A percentile compares a stretch with the other conserved stretches of the same genome.
phyloP scores from a whole-genome alignment of 2,113 vertebrate species.

The Thinocorus orbignyianus region DNA sequence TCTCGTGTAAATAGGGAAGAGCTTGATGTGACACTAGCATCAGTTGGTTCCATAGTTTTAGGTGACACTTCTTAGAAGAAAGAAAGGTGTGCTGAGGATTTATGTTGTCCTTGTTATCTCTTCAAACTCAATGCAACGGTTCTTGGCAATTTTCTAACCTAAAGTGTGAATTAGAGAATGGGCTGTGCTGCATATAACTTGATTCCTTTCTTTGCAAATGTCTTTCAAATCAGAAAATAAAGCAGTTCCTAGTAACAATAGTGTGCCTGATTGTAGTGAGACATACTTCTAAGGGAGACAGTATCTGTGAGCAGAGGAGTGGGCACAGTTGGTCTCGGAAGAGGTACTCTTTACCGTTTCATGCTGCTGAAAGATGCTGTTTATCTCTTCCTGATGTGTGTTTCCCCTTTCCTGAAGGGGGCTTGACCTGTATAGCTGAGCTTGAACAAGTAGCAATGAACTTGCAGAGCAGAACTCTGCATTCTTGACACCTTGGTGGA shows the following conservation, averaged over 20 bases:
- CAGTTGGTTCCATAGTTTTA: not conserved
- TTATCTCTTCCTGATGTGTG: not conserved
- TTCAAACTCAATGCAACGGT: not conserved
- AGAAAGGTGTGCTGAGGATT: not conserved
- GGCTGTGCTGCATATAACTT: not conserved
- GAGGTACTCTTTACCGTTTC: not conserved
- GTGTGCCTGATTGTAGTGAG: not conserved
- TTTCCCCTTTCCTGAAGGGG: not conserved
- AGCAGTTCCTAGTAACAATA: not conserved
- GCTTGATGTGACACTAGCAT: not conserved
- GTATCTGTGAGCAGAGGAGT: not conserved
- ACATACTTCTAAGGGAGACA: not conserved
- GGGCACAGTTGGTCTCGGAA: not conserved
- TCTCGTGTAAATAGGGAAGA: not conserved
- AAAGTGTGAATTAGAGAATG: not conserved
- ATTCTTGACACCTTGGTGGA: not conserved
- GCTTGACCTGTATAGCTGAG: not conserved
- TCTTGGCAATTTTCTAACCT: not conserved
- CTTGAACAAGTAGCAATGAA: not conserved
- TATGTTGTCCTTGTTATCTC: not conserved
- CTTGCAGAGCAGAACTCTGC: fast-evolving
- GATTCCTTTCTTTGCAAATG: not conserved
- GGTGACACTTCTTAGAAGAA: not conserved
- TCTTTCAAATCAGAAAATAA: not conserved
- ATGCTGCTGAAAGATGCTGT: not conserved